Base-by-base conservation (phyloP, 2,113 vertebrate genomes). In the Glareola pratincola region DNA sequence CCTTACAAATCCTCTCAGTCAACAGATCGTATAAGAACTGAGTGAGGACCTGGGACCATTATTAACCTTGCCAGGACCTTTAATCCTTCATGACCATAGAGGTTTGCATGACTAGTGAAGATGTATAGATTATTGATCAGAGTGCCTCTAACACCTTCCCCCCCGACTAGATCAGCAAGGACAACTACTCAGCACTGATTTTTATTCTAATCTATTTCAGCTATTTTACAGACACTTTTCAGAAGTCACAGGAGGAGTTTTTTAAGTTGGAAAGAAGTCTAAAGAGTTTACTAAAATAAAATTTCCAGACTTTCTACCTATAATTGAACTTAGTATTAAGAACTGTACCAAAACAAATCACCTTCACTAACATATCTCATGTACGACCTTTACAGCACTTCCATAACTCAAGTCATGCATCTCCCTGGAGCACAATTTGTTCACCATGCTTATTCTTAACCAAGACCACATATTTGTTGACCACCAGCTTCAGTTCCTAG, bases 1-100 rank as follows among this genome's bases (percentile, higher is more conserved):
- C 50, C 69, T 89, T 63, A 87, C 1, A 27, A 85, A 75, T 45
- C 68, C 43, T 76, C 73, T 86, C 59, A 51, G 69, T n/a, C 71
- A 74, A 41, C 15, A 79, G 88, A 60, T 3, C 39, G 71, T 54
- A 77, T 76, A 74, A 95, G 97, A 94, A 30, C 27, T 79, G 56
- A 88, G 6, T 53, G 60, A 91, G 48, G 75, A 81, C 36, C 39
- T 59, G 30, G 63, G 30, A 85, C 14, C 6, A 30, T 73, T 78
- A 36, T 56, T 62, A 91, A 36, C 69, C 66, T 92, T 32, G 24
- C 32, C 85, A 82, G 45, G 48, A 83, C 41, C 74, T 94, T 90
- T 75, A 71, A 43, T 74, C 73, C 67, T 66, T 39, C 34, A 80
- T n/a, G 67, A 71, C 30, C 27, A 53, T 15, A 48, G 41, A 68